Conservation (phyloP, 2,888 invertebrate genomes). For the Dynastes grantii region DNA sequence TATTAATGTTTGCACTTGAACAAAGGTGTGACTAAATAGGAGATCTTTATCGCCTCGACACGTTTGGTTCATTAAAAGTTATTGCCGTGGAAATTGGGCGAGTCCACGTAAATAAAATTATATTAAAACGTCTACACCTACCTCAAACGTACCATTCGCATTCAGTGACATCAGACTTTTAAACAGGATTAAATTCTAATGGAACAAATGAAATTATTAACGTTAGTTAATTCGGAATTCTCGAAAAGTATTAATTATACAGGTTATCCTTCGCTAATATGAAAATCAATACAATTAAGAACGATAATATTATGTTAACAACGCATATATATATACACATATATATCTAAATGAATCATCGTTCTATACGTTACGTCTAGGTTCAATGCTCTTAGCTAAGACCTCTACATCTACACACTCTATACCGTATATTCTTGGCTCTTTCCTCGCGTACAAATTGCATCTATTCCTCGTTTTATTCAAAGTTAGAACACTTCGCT, state of each 20-base stretch:
- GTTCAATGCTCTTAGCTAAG: slow-evolving; percentile 8
- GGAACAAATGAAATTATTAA: no score
- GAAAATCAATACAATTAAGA: slow-evolving; percentile 1
- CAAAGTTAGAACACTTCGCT: not conserved
- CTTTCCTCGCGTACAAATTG: not conserved
- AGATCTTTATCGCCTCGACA: slow-evolving; percentile 31
- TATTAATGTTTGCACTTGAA: slow-evolving; percentile 33
- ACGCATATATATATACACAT: not conserved
- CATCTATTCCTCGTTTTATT: slow-evolving; percentile 16
- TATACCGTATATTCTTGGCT: slow-evolving; percentile 1
- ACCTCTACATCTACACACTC: not conserved
- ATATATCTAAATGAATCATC: slow-evolving; percentile 4
- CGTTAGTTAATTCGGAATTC: no score
- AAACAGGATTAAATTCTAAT: no score
- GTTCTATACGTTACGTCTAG: not conserved
- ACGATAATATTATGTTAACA: not conserved
- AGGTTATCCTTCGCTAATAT: not conserved
- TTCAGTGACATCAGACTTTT: no score
- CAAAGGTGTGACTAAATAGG: slow-evolving; percentile 38
- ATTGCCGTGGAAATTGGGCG: slow-evolving; percentile 25
- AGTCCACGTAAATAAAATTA: slow-evolving; percentile 34
- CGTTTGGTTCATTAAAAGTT: slow-evolving; percentile 32
- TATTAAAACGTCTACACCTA: slow-evolving; percentile 7
- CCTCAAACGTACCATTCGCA: not conserved
- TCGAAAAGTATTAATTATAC: not conserved